Base-by-base conservation (phyloP, 2,113 vertebrate species). In the Rhabdornis inornatus region DNA sequence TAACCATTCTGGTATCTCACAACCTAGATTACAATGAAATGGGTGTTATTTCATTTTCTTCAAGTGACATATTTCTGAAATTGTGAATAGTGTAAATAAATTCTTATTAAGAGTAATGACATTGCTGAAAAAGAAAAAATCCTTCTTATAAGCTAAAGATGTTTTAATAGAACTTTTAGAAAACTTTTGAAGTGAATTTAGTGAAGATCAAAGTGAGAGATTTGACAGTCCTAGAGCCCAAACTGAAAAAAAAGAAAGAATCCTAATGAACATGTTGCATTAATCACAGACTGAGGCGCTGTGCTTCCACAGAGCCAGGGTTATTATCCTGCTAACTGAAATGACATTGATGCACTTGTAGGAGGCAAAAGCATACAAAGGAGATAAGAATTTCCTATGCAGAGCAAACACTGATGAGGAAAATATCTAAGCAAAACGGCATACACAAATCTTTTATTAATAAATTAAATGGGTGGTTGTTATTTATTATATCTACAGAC, bases 101-200 rank as follows among this genome's bases (percentile, higher is more conserved):
- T 35, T 94, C 30, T 53, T 24, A 86, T 27, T 27, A 82, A 57
- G 22, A 85, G 72, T 71, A 82, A 25, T 77, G 33, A 3, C 8
- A 69, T 72, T 68, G 39, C 2, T 27, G 7, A 55, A 50, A 74
- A 82, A 69, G 30, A 56, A 82, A 69, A 33, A 56, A 44, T 39
- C 10, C 42, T 85, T 88, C 63, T 81, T 85, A 45, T 91, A 88
- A 83, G 65, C 45, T 63, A 78, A 85, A 60, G 15, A 40, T 50
- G 6, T 52, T 87, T 93, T 90, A 94, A 89, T n/a, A 6, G 33
- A 93, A 91, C 9, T 82, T 80, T 95, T 89, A 80, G 33, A 95
- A 55, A 45, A 6, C 12, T 60, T 96, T 96, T 95, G 71, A 97
- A 96, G 42, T 78, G 31, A 95, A 90, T 92, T 95, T 92, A 87